phyloP scores from a whole-genome alignment of 2,888 invertebrate species.

The Ernsta delagoae region DNA sequence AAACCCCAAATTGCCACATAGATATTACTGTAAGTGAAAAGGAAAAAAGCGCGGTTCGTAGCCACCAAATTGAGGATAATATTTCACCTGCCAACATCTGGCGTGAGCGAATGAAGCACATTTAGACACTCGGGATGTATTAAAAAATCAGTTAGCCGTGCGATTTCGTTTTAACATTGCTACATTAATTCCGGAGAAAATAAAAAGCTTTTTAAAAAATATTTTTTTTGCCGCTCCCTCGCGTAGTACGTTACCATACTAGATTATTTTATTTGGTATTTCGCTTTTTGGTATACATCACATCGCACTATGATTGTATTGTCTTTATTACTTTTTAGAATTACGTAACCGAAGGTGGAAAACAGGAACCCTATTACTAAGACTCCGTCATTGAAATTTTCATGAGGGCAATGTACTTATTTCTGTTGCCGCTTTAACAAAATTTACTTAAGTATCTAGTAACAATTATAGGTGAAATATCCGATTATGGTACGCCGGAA shows the following conservation, averaged over 20 bases:
- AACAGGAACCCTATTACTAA: too few relatives aligned
- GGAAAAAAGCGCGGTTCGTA: slow-evolving; percentile 24
- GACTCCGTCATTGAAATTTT: too few relatives aligned
- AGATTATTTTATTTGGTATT: background rate
- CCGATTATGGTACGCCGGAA: too few relatives aligned
- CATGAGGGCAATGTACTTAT: too few relatives aligned
- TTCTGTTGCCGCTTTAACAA: too few relatives aligned
- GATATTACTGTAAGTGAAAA: slow-evolving; percentile 34
- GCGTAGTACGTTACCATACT: background rate
- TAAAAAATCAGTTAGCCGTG: slow-evolving; percentile 53
- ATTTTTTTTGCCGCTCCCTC: background rate
- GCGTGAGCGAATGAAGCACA: slow-evolving; percentile 60
- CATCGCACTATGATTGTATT: too few relatives aligned
- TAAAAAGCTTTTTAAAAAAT: background rate
- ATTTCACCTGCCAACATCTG: slow-evolving; percentile 66
- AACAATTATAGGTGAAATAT: too few relatives aligned
- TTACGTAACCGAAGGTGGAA: too few relatives aligned
- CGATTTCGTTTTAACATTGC: slow-evolving; percentile 42
- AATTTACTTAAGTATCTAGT: too few relatives aligned
- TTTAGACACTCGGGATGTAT: slow-evolving; percentile 59
- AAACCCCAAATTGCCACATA: slow-evolving; percentile 23
- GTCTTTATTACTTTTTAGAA: too few relatives aligned
- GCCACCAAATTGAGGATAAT: slow-evolving; percentile 59
- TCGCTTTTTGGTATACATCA: background rate
- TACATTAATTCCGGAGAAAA: background rate